A percentile compares a stretch with the other conserved stretches of the same genome.
phyloP scores from a whole-genome alignment of 2,797 vertebrate genomes.

The Halcyon badia region DNA sequence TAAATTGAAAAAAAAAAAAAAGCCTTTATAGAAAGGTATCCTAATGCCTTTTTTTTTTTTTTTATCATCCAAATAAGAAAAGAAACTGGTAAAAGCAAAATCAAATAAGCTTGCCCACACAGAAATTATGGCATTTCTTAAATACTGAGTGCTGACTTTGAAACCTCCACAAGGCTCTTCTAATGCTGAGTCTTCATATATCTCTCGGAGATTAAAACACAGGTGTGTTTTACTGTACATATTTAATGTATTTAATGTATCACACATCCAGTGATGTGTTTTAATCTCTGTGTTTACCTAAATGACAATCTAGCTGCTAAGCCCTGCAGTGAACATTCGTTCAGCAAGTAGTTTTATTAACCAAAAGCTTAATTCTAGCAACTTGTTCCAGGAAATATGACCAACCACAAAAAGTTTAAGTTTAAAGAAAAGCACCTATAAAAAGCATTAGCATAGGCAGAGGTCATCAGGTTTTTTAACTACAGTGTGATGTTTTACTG shows the following conservation, averaged over 20 bases:
- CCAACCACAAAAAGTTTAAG: background rate
- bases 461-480: background rate
- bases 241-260: background rate
- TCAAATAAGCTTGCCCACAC: background rate
- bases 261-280: background rate
- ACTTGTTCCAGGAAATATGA: background rate
- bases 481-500: background rate
- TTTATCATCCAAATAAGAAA: background rate
- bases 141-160: background rate
- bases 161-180: background rate
- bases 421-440: background rate
- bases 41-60: background rate
- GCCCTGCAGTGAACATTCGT: fast-evolving
- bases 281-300: background rate
- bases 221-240: background rate
- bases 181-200: background rate
- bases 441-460: background rate
- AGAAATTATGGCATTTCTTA: background rate
- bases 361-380: background rate
- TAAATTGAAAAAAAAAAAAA: background rate
- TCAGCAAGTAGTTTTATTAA: background rate
- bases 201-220: background rate
- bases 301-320: background rate
- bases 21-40: background rate
- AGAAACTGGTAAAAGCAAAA: background rate